Base-by-base conservation (phyloP, 1,140 invertebrate genomes). In the Drosophila kepulauana region DNA sequence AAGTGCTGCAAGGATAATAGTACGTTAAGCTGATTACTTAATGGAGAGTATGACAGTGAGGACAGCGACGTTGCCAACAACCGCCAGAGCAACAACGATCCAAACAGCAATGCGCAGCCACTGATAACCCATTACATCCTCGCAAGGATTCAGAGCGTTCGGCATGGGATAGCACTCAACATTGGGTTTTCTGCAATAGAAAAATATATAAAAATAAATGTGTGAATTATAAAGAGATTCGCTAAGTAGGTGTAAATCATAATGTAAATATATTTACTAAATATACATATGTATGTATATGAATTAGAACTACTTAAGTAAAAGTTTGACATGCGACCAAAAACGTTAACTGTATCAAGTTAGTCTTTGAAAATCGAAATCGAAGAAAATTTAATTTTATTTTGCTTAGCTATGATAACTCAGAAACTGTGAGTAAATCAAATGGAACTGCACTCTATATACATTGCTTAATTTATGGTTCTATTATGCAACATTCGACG, bases 91-190 rank as follows among this genome's bases (percentile, higher is more conserved):
- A 10, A 95, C 93, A 11, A 95, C 95, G 68, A 97, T 93, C 97
- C 97, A 98, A n/a, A 98, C 97, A 45, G 95, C 94, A 15, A 95
- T 94, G 5, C 97, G 94, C 0, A 98, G 93, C 94, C 94, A 96
- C 48, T 95, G 94, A 91, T 96, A 97, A 11, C 97, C 97, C 96
- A 98, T 97, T 4, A 98, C 96, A 85, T 98, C 97, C 92, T 98
- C 97, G 91, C 97, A 96, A 5, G 97, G 97, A 93, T 98, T 98
- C 43, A 98, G 94, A 0, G 96, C 97, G 92, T 98, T 96, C 1
- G 97, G 96, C 75, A 94, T 93, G 0, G 97, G 97, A 57, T 94
- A 94, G 87, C 98, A 98, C 45, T 94, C 93, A 1, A 97, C 94
- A 57, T 79, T 68, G 2, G 77, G 79, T 63, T 91, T 91, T 48